These are phyloP conservation scores for Pantala flavescens DNA, from an alignment of 1,140 invertebrate genomes.

Conservation along the genomic window DNA sequence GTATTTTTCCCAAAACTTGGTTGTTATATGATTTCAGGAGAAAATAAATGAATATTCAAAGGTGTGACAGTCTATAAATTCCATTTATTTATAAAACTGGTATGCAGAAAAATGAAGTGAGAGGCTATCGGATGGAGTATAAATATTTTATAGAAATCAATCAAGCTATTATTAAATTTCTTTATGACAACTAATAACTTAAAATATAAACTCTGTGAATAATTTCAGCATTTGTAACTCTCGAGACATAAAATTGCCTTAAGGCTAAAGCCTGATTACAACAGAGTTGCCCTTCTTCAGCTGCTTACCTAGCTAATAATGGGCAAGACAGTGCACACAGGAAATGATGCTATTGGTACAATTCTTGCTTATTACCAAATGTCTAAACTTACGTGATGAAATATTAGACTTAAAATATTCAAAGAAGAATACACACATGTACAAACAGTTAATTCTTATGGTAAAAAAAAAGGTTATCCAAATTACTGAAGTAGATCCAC, in stretches of 20 bases:
- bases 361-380: slow-evolving; percentile 7
- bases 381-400: slow-evolving; percentile 9
- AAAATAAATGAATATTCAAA: neutral
- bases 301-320: neutral
- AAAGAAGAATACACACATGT: slow-evolving; percentile 7
- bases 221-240: neutral
- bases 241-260: neutral
- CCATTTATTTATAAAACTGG: slow-evolving; percentile 10
- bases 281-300: slow-evolving; percentile 7
- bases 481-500: slow-evolving; percentile 9
- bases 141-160: slow-evolving; percentile 6
- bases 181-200: slow-evolving; percentile 3
- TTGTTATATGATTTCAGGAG: neutral
- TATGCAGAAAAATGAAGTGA: neutral
- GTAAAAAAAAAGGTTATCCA: slow-evolving; percentile 5
- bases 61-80: neutral
- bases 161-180: neutral
- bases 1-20: neutral
- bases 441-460: slow-evolving; percentile 2
- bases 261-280: slow-evolving; percentile 5
- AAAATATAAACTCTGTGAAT: neutral
- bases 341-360: slow-evolving; percentile 9
- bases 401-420: slow-evolving; percentile 11
- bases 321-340: slow-evolving; percentile 2
- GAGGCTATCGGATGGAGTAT: neutral